These are phyloP conservation scores for Diabrotica virgifera DNA, from an alignment of 1,140 invertebrate species.

Conservation along the genomic window DNA sequence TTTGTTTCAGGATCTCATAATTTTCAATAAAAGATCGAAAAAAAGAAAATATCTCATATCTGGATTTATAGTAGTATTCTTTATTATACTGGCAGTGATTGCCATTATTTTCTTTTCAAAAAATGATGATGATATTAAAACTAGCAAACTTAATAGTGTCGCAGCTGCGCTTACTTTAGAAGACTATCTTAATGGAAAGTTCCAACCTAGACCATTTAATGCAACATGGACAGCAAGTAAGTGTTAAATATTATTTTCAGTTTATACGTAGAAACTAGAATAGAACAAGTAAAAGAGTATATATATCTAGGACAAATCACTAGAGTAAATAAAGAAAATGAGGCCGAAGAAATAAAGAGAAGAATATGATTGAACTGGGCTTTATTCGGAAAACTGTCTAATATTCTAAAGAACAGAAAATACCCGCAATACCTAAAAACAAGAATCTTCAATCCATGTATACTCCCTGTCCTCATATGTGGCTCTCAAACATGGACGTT, in stretches of 20 bases:
- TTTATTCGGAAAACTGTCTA: no score
- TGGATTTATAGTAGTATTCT: constrained; percentile 35
- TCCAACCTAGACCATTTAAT: constrained; percentile 53
- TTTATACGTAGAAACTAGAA: no score
- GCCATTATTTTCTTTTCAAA: constrained; percentile 39
- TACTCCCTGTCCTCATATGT: no score
- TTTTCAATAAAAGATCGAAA: constrained; percentile 43
- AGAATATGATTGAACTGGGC: no score
- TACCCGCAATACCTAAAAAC: no score
- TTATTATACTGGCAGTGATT: constrained; percentile 37
- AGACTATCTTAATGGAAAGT: constrained; percentile 49
- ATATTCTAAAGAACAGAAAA: no score
- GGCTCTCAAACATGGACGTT: no score
- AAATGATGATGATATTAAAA: constrained; percentile 14
- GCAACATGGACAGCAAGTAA: constrained; percentile 54
- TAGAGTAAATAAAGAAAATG: no score
- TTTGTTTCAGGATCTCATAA: constrained; percentile 48
- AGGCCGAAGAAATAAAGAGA: no score
- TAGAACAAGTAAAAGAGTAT: no score
- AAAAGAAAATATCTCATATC: constrained; percentile 44
- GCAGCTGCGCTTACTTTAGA: constrained; percentile 45
- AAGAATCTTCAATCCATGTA: no score
- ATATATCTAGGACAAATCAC: no score
- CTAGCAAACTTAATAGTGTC: constrained; percentile 17
- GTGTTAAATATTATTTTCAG: background rate